phyloP scores from a whole-genome alignment of 2,888 invertebrate genomes.

The Notodonta dromedarius region DNA sequence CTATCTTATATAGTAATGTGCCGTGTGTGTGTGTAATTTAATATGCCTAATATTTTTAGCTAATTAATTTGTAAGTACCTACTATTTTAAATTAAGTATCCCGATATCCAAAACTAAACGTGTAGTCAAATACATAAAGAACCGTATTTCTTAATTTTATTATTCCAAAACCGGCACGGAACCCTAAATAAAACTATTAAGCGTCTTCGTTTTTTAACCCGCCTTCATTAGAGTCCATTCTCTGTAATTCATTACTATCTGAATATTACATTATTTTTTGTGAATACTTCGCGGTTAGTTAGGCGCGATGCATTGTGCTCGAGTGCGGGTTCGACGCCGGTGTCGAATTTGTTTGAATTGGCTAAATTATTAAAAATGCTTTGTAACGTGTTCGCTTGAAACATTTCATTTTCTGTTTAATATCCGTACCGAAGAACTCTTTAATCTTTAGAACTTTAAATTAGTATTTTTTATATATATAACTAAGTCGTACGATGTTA shows the following conservation, averaged over 20 bases:
- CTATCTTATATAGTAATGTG: too few relatives aligned
- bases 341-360: neutral
- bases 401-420: too few relatives aligned
- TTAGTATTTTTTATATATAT: too few relatives aligned
- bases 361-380: slow-evolving; percentile 1
- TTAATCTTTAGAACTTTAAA: too few relatives aligned
- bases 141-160: neutral
- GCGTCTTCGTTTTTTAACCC: slow-evolving; percentile 35
- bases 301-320: slow-evolving; percentile 31
- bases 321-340: neutral
- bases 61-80: too few relatives aligned
- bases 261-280: slow-evolving; percentile 45
- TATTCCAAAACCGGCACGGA: slow-evolving; percentile 22
- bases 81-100: too few relatives aligned
- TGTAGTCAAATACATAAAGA: neutral
- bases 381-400: neutral
- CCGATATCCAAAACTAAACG: neutral
- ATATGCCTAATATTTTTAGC: too few relatives aligned
- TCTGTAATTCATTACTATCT: slow-evolving; percentile 45
- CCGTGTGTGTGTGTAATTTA: too few relatives aligned
- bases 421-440: too few relatives aligned
- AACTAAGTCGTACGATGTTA: too few relatives aligned
- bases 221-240: slow-evolving; percentile 66
- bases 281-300: slow-evolving; percentile 48
- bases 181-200: slow-evolving; percentile 46